phyloP scores from a whole-genome alignment of 2,888 invertebrate species.

The Gandaritis pyraliata region DNA sequence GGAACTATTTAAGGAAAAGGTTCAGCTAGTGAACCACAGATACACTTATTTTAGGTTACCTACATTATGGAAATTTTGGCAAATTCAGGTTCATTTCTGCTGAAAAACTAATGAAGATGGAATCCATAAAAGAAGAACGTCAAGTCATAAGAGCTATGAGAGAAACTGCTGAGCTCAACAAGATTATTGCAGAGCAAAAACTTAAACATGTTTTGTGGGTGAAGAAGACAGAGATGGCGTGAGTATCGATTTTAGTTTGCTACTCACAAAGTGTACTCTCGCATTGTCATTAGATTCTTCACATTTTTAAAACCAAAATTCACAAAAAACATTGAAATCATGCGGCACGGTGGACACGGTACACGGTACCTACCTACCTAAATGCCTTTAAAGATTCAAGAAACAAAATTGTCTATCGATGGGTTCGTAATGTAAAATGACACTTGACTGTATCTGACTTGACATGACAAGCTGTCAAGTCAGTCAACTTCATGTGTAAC shows the following conservation, averaged over 20 bases:
- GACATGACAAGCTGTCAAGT: background rate
- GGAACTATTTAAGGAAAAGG: constrained; percentile 12
- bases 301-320: too few species aligned
- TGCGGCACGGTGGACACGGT: too few species aligned
- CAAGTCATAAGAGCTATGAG: constrained; percentile 76
- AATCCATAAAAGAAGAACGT: constrained; percentile 72
- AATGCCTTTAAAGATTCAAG: too few species aligned
- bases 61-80: background rate
- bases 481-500: constrained; percentile 7
- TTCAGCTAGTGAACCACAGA: too few species aligned
- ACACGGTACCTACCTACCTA: too few species aligned
- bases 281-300: too few species aligned
- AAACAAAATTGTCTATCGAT: constrained; percentile 1
- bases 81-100: constrained; percentile 42
- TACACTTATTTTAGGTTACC: too few species aligned
- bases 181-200: constrained; percentile 85
- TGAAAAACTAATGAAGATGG: constrained; percentile 72
- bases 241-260: constrained; percentile 46
- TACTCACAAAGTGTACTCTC: too few species aligned
- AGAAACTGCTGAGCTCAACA: constrained; percentile 85
- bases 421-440: background rate
- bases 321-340: too few species aligned
- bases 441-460: too few species aligned
- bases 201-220: constrained; percentile 79
- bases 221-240: constrained; percentile 74